Base-by-base conservation (phyloP, 2,888 invertebrate genomes). In the Aleiodes testaceus region DNA sequence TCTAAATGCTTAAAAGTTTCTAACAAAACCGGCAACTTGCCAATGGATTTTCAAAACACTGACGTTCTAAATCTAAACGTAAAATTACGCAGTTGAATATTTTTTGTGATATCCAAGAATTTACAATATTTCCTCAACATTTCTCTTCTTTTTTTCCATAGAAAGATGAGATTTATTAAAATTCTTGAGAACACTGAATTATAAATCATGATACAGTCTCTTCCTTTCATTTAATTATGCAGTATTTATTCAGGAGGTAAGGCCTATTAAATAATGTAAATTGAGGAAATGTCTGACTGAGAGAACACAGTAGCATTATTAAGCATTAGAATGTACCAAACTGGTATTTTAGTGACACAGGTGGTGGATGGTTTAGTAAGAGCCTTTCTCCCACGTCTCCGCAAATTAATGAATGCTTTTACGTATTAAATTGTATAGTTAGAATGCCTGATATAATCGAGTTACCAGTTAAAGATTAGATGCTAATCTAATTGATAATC, bases 401-500 rank as follows among this genome's bases (percentile, higher is more conserved):
- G 11, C 36, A 11, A 61, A 69, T 49, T 66, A 50, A 52, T 66
- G 36, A 36, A 66, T 7, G 5, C 9, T 36, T 18, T 7, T n/a
- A 36, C 36, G 18, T 59, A 59, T 59, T 36, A 42, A 59, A 59
- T 59, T 42, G 11, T 36, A 30, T 47, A 44, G 16, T 11, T 47
- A 45, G 44, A 7, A n/a, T 55, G 53, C 16, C 11, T 12, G 47
- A 49, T 20, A 55, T 47, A 68, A 68, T 68, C 59, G 68, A 49
- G 59, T 61, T 68, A 1, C 55, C 16, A 47, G 36, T 47, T 59
- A 61, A 59, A 68, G 59, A 68, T 68, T 68, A 59, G 49, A 68
- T 59, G 18, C 49, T 69, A 69, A 69, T 69, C 44, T 36, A 36
- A 70, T 65, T 65, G 70, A 70, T 36, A 65, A 65, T 65, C 14